Base-by-base conservation (phyloP, 2,113 vertebrate species). In the Atractosteus spatula region DNA sequence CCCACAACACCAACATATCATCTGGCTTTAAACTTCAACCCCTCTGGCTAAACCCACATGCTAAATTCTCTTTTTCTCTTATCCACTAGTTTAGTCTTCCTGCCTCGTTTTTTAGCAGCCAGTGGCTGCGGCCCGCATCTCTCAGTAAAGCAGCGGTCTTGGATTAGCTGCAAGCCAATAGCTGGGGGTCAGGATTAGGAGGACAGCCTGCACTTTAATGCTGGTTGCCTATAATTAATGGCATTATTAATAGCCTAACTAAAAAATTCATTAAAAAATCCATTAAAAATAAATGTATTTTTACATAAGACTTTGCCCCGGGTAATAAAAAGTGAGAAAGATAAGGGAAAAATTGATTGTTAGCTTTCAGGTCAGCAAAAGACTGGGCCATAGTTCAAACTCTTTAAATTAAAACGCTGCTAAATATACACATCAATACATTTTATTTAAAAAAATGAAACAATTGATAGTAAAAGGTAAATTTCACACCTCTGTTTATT, bases 261-360 rank as follows among this genome's bases (percentile, higher is more conserved):
- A 97, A 98, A 97, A 98, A 99, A 98, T 97, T 98, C 97, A 98
- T 98, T 98, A 98, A 99, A 99, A 99, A 98, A 98, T 98, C 96
- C 96, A 98, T 99, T 98, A 98, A 99, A 99, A 99, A 99, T 98
- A 98, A 99, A 98, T 98, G 97, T 96, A 94, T 98, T 98, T 29
- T 98, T 98, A 98, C 96, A 98, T 98, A 97, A 98, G 96, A 97
- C 96, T 98, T 95, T 85, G 96, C 97, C 96, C 94, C 95, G 92
- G 93, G 94, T 95, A 91, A 92, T 89, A 91, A 92, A 90, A 91
- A 87, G 90, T 91, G 71, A 88, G 86, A 89, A 89, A 92, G 90
- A 94, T 90, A 94, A 92, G 90, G 91, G 84, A 80, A 92, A 89
- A 93, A 96, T 94, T 90, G 89, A 95, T 94, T 95, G 94, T 94